Evolutionary conservation across 2,113 vertebrate genomes (phyloP).

Genomic region (Alouatta palliata): DNA sequence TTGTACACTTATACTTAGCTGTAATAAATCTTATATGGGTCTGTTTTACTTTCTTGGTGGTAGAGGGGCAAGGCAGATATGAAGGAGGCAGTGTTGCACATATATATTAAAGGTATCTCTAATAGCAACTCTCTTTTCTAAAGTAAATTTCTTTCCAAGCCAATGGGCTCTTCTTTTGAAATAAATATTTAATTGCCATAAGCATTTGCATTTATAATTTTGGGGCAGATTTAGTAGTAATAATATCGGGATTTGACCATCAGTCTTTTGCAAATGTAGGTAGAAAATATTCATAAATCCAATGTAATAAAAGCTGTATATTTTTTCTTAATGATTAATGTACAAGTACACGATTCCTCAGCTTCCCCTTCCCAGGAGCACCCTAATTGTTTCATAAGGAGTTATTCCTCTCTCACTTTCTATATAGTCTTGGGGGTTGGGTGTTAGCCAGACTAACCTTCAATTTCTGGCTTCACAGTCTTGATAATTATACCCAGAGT

Average conservation of each 20-base stretch:
- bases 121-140: background rate
- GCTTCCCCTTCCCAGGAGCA: background rate
- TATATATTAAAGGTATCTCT: background rate
- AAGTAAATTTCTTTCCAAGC: conserved; percentile 20
- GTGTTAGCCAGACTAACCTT: background rate
- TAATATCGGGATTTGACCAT: background rate
- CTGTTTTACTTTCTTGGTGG: conserved; percentile 37
- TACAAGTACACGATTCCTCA: background rate
- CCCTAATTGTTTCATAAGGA: background rate
- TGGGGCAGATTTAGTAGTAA: background rate
- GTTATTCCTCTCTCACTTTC: background rate
- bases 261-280: background rate
- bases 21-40: conserved; percentile 51
- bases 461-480: background rate
- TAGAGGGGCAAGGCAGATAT: background rate
- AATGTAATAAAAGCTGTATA: background rate
- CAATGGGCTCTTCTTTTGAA: background rate
- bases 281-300: background rate
- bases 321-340: conserved; percentile 21
- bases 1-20: conserved; percentile 59
- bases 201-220: background rate
- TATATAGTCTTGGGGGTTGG: background rate
- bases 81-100: background rate
- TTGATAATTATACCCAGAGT: background rate
- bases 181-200: conserved; percentile 18